A percentile compares a stretch with the other conserved stretches of the same genome.
These are phyloP conservation scores for Pipistrellus nathusii DNA, from an alignment of 2,797 vertebrate species.

Conservation along the genomic window DNA sequence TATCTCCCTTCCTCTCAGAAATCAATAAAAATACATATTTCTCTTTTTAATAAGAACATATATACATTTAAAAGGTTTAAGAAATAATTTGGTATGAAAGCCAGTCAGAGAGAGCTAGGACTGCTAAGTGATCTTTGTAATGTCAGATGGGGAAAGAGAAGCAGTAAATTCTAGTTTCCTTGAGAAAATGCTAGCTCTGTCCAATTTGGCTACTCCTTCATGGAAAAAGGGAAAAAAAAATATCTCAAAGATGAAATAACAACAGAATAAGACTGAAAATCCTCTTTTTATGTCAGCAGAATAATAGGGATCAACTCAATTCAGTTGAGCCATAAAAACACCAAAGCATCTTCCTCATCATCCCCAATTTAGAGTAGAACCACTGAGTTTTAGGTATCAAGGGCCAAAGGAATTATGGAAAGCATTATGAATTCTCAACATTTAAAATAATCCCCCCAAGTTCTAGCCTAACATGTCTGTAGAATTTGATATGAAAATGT, in stretches of 20 bases:
- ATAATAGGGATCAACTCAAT: slow-evolving; percentile 31
- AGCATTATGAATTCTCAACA: slow-evolving; percentile 40
- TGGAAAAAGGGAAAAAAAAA: background rate
- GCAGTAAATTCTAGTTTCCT: background rate
- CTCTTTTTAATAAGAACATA: too few species aligned
- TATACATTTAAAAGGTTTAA: background rate
- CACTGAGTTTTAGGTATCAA: slow-evolving; percentile 44
- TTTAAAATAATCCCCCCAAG: slow-evolving; percentile 41
- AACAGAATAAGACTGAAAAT: slow-evolving; percentile 20
- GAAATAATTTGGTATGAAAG: slow-evolving; percentile 43
- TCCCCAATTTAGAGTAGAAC: background rate
- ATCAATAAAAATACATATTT: too few species aligned
- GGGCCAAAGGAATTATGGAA: background rate
- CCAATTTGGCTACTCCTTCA: background rate
- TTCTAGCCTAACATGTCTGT: background rate
- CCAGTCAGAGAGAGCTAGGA: background rate
- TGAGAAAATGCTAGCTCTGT: slow-evolving; percentile 40
- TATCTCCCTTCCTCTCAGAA: too few species aligned
- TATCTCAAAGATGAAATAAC: slow-evolving; percentile 40
- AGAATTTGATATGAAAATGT: slow-evolving; percentile 10
- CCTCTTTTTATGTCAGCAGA: background rate
- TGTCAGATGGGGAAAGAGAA: background rate
- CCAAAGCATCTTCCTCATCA: background rate
- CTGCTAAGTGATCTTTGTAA: background rate
- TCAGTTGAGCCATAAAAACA: background rate